Evolutionary conservation across 2,888 invertebrate species (phyloP).

Genomic region (Acanthosoma haemorrhoidale): DNA sequence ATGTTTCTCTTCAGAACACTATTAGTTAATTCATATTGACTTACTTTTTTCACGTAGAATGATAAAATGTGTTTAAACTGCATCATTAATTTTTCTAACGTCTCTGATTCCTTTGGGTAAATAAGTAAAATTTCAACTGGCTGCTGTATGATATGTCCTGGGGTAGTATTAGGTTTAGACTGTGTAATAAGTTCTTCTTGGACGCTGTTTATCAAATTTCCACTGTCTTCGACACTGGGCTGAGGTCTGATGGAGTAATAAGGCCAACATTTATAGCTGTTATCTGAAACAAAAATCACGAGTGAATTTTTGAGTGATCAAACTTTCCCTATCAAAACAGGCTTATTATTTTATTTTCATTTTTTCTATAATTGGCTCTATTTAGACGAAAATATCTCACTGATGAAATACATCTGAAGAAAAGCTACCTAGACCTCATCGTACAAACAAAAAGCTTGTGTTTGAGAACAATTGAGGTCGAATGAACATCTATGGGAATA

Average conservation of each 20-base stretch:
- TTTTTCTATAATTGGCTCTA: too few relatives aligned
- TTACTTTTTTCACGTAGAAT: slow-evolving; percentile 20
- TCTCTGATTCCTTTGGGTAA: slow-evolving; percentile 16
- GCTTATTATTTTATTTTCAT: too few relatives aligned
- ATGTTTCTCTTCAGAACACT: too few relatives aligned
- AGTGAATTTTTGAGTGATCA: too few relatives aligned
- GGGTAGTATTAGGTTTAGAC: not conserved
- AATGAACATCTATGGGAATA: too few relatives aligned
- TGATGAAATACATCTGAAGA: too few relatives aligned
- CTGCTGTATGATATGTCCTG: not conserved
- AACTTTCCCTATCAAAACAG: too few relatives aligned
- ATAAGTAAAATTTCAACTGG: slow-evolving; percentile 11
- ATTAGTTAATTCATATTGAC: not conserved
- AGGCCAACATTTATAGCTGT: not conserved
- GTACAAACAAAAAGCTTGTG: too few relatives aligned
- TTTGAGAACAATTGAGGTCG: too few relatives aligned
- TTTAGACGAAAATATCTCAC: too few relatives aligned
- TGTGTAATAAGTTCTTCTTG: not conserved
- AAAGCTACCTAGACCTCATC: too few relatives aligned
- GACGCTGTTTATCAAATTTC: not conserved
- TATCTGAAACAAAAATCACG: slow-evolving; percentile 13
- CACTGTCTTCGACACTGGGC: not conserved
- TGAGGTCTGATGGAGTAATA: not conserved
- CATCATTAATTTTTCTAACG: slow-evolving; percentile 4
- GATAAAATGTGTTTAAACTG: slow-evolving; percentile 23